Percentiles rank a stretch among this genome's conserved stretches.
These are phyloP conservation scores for Menura novaehollandiae DNA, from an alignment of 2,113 vertebrate species.

Conservation along the genomic window DNA sequence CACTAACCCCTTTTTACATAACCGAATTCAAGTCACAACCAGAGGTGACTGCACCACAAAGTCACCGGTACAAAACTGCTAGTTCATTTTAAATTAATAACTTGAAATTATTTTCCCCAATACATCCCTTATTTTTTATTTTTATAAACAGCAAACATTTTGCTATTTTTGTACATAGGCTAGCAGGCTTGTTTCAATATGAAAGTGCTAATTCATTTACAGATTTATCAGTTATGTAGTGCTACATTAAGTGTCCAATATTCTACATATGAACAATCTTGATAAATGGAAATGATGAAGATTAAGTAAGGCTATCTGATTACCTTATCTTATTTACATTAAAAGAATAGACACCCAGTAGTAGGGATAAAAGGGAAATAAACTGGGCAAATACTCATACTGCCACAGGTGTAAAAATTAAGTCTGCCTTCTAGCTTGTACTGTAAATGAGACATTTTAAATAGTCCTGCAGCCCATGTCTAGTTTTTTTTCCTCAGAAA, in stretches of 20 bases:
- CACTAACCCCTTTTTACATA: constrained; percentile 82
- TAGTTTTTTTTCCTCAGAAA: constrained; percentile 82
- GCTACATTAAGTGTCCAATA: constrained; percentile 97
- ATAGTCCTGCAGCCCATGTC: constrained; percentile 88
- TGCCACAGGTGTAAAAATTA: constrained; percentile 90
- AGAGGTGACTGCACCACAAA: constrained; percentile 84
- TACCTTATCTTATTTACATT: constrained; percentile 95
- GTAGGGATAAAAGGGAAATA: constrained; percentile 64
- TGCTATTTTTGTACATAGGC: constrained; percentile 98
- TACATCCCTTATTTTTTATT: constrained; percentile 84
- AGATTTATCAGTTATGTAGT: constrained; percentile 98
- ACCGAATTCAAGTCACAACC: constrained; percentile 88
- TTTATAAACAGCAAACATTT: constrained; percentile 95
- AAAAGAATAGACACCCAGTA: constrained; percentile 81
- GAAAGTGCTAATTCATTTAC: constrained; percentile 99
- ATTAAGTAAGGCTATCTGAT: constrained; percentile 89
- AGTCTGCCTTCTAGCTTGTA: constrained; percentile 83
- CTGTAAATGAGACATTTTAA: constrained; percentile 87
- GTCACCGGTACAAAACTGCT: constrained; percentile 84
- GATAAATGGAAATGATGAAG: constrained; percentile 89
- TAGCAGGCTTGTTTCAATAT: constrained; percentile 99
- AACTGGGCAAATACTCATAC: constrained; percentile 77
- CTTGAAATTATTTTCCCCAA: constrained; percentile 76
- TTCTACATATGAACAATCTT: constrained; percentile 99
- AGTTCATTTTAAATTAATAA: constrained; percentile 81